A percentile compares a stretch with the other conserved stretches of the same genome.
These are phyloP conservation scores for Triplophysa tibetana DNA, from an alignment of 2,113 vertebrate species.

Conservation along the genomic window DNA sequence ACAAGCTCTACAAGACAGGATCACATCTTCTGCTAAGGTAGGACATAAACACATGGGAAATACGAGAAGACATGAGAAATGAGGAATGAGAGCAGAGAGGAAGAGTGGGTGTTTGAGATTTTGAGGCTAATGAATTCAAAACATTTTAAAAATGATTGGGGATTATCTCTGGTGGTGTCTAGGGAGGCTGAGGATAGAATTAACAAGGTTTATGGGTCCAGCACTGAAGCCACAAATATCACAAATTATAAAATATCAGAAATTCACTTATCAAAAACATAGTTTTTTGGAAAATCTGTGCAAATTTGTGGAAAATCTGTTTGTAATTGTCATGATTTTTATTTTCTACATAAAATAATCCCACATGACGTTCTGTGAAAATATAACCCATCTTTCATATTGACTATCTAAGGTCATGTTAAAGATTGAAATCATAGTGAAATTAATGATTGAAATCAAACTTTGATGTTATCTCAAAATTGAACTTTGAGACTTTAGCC, in stretches of 20 bases:
- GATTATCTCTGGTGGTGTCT: not conserved
- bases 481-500: too few relatives aligned
- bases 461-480: too few relatives aligned
- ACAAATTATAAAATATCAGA: too few relatives aligned
- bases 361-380: too few relatives aligned
- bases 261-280: not conserved
- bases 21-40: slow-evolving; percentile 31
- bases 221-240: not conserved
- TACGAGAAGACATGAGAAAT: not conserved
- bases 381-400: too few relatives aligned
- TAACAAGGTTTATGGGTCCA: not conserved
- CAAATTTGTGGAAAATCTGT: not conserved
- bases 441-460: too few relatives aligned
- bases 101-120: slow-evolving; percentile 9
- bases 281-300: too few relatives aligned
- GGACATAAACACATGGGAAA: not conserved
- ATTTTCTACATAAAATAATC: too few relatives aligned
- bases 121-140: not conserved
- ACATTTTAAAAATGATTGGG: not conserved
- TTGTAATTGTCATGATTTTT: not conserved
- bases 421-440: too few relatives aligned
- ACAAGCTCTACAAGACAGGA: slow-evolving; percentile 21
- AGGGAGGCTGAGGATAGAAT: not conserved
- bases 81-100: not conserved
- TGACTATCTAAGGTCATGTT: too few relatives aligned